Evolutionary conservation across 1,140 invertebrate genomes (phyloP), one percentile per base, ranked within the genome.

Genomic region (Helicorthomorpha holstii): DNA sequence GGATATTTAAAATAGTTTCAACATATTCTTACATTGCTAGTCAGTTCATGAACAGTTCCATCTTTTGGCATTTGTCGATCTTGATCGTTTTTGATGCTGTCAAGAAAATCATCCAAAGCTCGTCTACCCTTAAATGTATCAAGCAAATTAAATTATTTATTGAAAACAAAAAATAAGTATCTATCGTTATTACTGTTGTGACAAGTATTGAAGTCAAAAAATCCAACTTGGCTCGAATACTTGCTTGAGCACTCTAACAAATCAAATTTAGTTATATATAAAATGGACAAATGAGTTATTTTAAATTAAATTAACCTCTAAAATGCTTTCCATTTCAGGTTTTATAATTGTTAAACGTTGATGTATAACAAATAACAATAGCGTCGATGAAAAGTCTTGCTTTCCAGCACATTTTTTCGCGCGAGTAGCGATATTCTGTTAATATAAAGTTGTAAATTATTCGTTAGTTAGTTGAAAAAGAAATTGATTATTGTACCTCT

Each of bases 1-100:
- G n/a, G n/a, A n/a, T n/a, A n/a, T n/a, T n/a, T n/a, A n/a, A 29
- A 19, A 25, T 51, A 29, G n/a, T 42, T 19, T 50, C 16, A 24
- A 25, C 27, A 22, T 38, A 38, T 38, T 2, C n/a, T 41, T 45
- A 93, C 87, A 66, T 95, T 93, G 48, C 83, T 89, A 2, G 91
- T 93, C 43, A 93, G 71, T 69, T 97, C 89, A 64, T 94, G 91
- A 23, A 97, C 92, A 0, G 92, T 97, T 52, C 92, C 93, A 74
- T 97, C 93, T 66, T 82, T 85, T 0, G 93, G 89, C 60, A 93
- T 75, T 57, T 81, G 79, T 2, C 81, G 78, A 29, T 84, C 82
- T 12, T 78, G 77, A 64, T 95, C 90, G 53, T 78, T 80, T 60
- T 86, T 77, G 45, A 96, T 80, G 58, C 81, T 87, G 61, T 94